Conservation (phyloP, 2,797 vertebrate genomes). For the Gallinago solitaria region DNA sequence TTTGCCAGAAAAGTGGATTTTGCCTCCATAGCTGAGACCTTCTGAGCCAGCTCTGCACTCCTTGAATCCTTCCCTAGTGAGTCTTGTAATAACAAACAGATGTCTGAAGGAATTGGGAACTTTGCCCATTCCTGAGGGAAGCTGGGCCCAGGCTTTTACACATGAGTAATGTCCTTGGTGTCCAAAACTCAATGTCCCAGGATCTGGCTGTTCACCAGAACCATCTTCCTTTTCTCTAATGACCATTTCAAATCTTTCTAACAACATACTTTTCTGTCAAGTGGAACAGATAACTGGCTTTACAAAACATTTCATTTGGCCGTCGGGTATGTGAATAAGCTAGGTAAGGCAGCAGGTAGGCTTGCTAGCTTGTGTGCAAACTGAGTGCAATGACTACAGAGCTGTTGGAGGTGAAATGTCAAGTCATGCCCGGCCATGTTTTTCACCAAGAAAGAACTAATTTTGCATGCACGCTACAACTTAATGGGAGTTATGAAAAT, state of each 20-base stretch:
- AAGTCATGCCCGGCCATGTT: not conserved
- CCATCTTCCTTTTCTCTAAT: not conserved
- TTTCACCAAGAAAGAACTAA: not conserved
- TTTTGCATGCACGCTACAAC: not conserved
- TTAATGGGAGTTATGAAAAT: not conserved
- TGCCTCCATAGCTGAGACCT: not conserved
- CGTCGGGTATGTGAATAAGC: rapidly evolving
- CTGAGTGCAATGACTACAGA: not conserved
- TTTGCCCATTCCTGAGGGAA: conserved; percentile 46
- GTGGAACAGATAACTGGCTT: not conserved
- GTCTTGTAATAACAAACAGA: conserved; percentile 57
- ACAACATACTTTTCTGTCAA: not conserved
- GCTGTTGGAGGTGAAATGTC: not conserved
- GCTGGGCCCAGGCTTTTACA: not conserved
- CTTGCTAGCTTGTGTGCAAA: not conserved
- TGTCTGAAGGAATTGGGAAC: conserved; percentile 55
- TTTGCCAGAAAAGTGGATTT: not conserved
- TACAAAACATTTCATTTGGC: not conserved
- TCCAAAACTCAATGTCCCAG: conserved; percentile 33
- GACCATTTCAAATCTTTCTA: not conserved
- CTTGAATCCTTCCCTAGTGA: conserved; percentile 33
- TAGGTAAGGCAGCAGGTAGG: not conserved
- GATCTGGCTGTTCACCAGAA: conserved; percentile 10
- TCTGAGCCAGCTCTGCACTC: conserved; percentile 12
- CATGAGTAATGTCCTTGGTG: conserved; percentile 51